Evolutionary conservation across 2,113 vertebrate genomes (phyloP).

Genomic region (Tragelaphus strepsiceros): DNA sequence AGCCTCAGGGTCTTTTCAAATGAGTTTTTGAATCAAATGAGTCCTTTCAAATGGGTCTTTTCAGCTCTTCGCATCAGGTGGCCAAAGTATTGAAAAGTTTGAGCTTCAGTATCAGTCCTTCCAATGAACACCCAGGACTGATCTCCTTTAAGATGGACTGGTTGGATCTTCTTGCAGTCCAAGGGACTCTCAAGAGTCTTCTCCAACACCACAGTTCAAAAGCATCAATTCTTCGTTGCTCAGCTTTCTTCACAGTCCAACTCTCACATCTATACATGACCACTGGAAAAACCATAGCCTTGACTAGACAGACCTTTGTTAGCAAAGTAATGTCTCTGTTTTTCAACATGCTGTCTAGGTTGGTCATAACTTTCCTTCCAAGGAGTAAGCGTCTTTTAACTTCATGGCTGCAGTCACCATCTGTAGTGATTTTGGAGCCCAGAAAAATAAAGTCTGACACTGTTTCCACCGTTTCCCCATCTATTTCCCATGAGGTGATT

Average conservation of each 20-base stretch:
- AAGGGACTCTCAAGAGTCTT: neutral
- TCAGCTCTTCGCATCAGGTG: neutral
- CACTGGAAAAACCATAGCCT: neutral
- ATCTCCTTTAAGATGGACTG: neutral
- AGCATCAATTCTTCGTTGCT: neutral
- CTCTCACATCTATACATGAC: neutral
- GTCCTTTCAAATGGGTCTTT: neutral
- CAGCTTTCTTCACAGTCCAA: neutral
- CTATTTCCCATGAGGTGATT: neutral
- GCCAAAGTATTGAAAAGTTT: neutral
- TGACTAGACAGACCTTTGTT: neutral
- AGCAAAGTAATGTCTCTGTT: neutral
- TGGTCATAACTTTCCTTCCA: neutral
- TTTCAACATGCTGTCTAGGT: neutral
- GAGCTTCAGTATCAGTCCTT: neutral
- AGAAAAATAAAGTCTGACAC: fast-evolving
- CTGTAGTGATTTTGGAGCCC: neutral
- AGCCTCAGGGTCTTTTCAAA: neutral
- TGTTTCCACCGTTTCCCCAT: neutral
- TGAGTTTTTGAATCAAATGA: neutral
- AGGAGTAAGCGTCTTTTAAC: neutral
- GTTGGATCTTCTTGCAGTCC: neutral
- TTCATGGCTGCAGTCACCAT: neutral
- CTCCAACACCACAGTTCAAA: neutral
- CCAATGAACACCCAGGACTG: neutral